Evolutionary conservation across 1,140 invertebrate species (phyloP).

Genomic region (Colletes gigas): DNA sequence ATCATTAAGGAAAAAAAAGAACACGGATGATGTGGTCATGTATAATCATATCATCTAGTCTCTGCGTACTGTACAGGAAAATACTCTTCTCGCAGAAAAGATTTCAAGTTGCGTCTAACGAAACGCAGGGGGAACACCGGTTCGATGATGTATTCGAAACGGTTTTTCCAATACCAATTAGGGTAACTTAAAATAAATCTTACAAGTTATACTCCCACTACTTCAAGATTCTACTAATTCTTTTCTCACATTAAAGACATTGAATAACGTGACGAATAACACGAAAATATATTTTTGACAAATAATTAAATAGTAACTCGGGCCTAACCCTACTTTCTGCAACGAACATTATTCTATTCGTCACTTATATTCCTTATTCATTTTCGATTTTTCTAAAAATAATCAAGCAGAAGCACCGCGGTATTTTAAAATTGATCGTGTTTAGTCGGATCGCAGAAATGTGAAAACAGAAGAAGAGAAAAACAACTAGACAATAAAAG

Average conservation of each 20-base stretch:
- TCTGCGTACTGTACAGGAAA: neutral
- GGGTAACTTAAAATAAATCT: too few species aligned
- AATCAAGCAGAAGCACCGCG: neutral
- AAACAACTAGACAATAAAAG: constrained; percentile 25
- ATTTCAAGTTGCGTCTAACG: neutral
- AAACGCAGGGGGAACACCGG: neutral
- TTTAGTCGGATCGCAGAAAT: neutral
- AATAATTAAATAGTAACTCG: too few species aligned
- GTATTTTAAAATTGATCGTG: neutral
- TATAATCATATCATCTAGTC: neutral
- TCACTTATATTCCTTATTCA: too few species aligned
- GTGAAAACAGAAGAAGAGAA: constrained; percentile 1
- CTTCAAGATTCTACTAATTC: too few species aligned
- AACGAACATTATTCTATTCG: too few species aligned
- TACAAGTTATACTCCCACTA: too few species aligned
- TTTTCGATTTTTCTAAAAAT: neutral
- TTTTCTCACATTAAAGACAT: too few species aligned
- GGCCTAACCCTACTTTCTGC: too few species aligned
- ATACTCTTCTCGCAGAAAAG: neutral
- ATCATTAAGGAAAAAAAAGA: neutral
- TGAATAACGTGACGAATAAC: too few species aligned
- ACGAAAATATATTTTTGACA: too few species aligned
- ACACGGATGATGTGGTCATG: neutral
- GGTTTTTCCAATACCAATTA: neutral
- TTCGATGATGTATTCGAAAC: neutral